Conservation (phyloP, 2,797 vertebrate genomes). For the Galagoides demidoff region DNA sequence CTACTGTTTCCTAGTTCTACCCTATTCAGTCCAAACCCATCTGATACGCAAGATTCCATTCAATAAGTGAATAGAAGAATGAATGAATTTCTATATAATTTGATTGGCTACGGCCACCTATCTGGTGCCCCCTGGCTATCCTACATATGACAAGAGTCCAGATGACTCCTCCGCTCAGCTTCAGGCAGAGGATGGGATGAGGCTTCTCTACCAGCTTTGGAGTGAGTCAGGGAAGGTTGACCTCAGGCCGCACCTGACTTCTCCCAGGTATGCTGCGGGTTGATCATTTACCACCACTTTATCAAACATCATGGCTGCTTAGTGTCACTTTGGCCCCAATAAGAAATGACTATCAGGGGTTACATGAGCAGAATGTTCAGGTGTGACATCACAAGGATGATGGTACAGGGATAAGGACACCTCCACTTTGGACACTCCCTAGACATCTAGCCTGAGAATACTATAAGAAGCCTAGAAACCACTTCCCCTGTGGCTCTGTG, state of each 20-base stretch:
- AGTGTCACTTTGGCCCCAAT: slow-evolving; percentile 38
- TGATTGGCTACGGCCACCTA: not conserved
- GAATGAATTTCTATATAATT: not conserved
- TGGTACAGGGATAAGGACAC: not conserved
- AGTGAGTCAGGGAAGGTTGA: not conserved
- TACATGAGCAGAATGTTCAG: not conserved
- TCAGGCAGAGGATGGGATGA: not conserved
- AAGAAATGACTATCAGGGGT: not conserved
- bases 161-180: not conserved
- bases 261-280: not conserved
- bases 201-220: not conserved
- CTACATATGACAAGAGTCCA: not conserved
- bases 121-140: not conserved
- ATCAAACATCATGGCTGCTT: not conserved
- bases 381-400: not conserved
- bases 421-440: not conserved
- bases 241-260: not conserved
- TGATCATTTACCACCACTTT: slow-evolving; percentile 40
- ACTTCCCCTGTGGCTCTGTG: not conserved
- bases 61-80: not conserved
- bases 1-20: not conserved
- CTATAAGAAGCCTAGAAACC: not conserved
- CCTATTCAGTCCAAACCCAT: not conserved
- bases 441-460: not conserved
- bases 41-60: not conserved